Evolutionary conservation across 1,140 invertebrate species (phyloP).

Genomic region (Sarcophaga bullata): DNA sequence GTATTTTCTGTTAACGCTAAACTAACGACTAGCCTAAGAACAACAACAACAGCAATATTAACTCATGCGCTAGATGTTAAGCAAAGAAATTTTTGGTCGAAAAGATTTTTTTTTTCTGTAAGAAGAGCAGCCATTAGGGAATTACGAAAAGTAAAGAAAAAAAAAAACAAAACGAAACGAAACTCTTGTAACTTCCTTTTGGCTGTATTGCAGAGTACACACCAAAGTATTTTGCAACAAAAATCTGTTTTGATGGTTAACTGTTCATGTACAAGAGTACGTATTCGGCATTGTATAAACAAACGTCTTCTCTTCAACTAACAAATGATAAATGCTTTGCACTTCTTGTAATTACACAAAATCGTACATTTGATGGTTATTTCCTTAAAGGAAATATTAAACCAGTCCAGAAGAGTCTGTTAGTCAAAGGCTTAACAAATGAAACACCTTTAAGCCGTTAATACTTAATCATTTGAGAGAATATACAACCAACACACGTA

Average conservation of each 20-base stretch:
- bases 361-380: neutral
- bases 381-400: conserved; percentile 10
- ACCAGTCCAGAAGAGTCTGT: neutral
- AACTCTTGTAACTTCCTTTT: neutral
- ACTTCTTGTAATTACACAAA: neutral
- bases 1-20: neutral
- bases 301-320: neutral
- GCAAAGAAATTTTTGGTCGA: too few relatives aligned
- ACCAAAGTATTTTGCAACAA: too few relatives aligned
- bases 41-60: neutral
- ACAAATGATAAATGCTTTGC: conserved; percentile 21
- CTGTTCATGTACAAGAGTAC: too few relatives aligned
- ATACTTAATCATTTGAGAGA: neutral
- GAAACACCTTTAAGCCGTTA: neutral
- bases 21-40: neutral
- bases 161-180: too few relatives aligned
- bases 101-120: too few relatives aligned
- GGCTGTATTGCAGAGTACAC: neutral
- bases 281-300: too few relatives aligned
- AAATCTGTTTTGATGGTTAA: too few relatives aligned
- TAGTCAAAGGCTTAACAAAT: neutral
- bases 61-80: too few relatives aligned
- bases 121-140: too few relatives aligned
- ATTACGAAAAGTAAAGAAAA: too few relatives aligned
- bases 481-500: neutral